These are phyloP conservation scores for Syngnathoides biaculeatus DNA, from an alignment of 2,113 vertebrate genomes.

Conservation along the genomic window DNA sequence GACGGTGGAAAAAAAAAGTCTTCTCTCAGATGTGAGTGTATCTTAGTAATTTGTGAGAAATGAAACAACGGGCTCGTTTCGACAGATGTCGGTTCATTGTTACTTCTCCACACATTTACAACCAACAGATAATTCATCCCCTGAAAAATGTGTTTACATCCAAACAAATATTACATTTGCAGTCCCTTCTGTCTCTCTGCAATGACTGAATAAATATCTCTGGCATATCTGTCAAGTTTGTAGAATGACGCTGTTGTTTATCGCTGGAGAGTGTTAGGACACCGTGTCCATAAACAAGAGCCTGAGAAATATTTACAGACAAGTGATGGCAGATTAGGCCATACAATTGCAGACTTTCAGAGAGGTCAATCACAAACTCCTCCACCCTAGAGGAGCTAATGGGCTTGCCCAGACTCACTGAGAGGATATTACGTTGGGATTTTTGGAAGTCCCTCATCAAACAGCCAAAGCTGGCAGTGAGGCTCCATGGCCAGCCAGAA, in stretches of 20 bases:
- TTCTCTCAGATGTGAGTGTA: neutral
- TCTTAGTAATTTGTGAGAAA: slow-evolving; percentile 6
- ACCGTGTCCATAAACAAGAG: slow-evolving; percentile 31
- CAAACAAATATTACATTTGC: slow-evolving; percentile 54
- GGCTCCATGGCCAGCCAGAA: slow-evolving; percentile 53
- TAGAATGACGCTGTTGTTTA: slow-evolving; percentile 43
- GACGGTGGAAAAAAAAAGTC: neutral
- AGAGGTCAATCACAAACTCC: slow-evolving; percentile 47
- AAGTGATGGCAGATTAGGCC: slow-evolving; percentile 27
- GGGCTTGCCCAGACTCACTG: slow-evolving; percentile 64
- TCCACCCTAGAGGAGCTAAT: slow-evolving; percentile 66
- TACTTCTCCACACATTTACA: slow-evolving; percentile 29
- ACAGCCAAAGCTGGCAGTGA: slow-evolving; percentile 57
- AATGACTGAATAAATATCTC: slow-evolving; percentile 46
- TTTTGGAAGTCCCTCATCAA: slow-evolving; percentile 66
- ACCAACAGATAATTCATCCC: slow-evolving; percentile 38
- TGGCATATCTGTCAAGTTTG: slow-evolving; percentile 30
- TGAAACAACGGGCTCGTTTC: neutral
- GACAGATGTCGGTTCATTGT: slow-evolving; percentile 25
- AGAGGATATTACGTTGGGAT: slow-evolving; percentile 75
- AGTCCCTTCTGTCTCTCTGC: slow-evolving; percentile 51
- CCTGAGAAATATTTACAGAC: slow-evolving; percentile 28
- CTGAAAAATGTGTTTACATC: slow-evolving; percentile 57
- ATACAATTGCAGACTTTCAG: slow-evolving; percentile 30
- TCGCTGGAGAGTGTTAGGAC: slow-evolving; percentile 10